Evolutionary conservation across 2,113 vertebrate genomes (phyloP).

Genomic region (Myocastor coypus): DNA sequence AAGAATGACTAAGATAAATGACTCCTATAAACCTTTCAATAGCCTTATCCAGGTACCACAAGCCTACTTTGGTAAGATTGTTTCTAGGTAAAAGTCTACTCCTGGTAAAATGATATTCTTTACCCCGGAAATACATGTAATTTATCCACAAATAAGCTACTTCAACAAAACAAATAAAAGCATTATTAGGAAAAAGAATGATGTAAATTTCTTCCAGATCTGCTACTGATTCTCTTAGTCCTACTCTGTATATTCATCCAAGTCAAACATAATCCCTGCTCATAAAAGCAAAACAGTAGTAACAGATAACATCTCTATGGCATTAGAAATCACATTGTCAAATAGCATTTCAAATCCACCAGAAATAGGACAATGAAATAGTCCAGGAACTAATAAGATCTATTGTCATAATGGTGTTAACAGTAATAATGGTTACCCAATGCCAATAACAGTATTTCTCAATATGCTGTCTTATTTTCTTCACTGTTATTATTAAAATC

Average conservation of each 20-base stretch:
- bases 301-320: neutral
- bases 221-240: neutral
- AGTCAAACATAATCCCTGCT: neutral
- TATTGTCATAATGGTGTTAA: neutral
- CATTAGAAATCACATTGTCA: neutral
- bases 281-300: neutral
- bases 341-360: neutral
- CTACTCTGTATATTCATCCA: neutral
- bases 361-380: neutral
- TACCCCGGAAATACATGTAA: neutral
- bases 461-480: neutral
- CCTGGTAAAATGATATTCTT: neutral
- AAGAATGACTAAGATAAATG: neutral
- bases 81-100: neutral
- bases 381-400: neutral
- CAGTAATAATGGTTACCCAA: neutral
- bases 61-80: neutral
- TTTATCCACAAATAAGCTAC: neutral
- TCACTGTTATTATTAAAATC: neutral
- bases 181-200: neutral
- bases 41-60: neutral
- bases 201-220: neutral
- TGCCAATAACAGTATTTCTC: neutral
- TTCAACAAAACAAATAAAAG: conserved; percentile 13
- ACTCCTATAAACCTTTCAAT: neutral